A percentile compares a stretch with the other conserved stretches of the same genome.
Evolutionary conservation across 2,113 vertebrate species (phyloP).

Genomic region (Hippocampus zosterae): DNA sequence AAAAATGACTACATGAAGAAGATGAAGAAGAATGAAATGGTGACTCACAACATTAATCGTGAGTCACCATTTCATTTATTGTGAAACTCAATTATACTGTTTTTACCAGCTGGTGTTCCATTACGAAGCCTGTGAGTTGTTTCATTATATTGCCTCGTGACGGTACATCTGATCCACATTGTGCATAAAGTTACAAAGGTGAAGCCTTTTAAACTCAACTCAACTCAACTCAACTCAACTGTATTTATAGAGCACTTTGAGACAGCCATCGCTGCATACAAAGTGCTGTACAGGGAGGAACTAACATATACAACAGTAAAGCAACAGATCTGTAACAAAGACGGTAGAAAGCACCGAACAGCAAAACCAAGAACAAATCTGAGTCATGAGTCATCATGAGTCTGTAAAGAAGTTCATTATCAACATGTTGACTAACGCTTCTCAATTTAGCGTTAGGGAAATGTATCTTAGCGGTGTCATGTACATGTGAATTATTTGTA

Average conservation of each 20-base stretch:
- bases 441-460: background rate
- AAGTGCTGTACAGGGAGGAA: too few species aligned
- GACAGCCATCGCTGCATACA: too few species aligned
- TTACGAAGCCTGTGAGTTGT: background rate
- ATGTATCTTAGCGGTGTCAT: background rate
- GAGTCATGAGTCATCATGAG: too few species aligned
- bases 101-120: background rate
- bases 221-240: too few species aligned
- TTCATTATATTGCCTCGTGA: background rate
- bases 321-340: too few species aligned
- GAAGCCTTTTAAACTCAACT: background rate
- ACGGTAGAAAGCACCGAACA: too few species aligned
- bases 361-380: too few species aligned
- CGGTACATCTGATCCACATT: background rate
- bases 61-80: background rate
- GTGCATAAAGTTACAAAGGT: background rate
- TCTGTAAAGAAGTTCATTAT: background rate
- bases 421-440: background rate
- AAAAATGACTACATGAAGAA: background rate
- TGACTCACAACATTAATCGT: background rate
- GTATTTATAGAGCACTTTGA: too few species aligned
- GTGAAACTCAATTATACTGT: background rate
- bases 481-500: constrained; percentile 5
- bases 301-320: too few species aligned
- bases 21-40: too few species aligned